Evolutionary conservation across 2,113 vertebrate genomes (phyloP).

Genomic region (Nycticryphes semicollaris): DNA sequence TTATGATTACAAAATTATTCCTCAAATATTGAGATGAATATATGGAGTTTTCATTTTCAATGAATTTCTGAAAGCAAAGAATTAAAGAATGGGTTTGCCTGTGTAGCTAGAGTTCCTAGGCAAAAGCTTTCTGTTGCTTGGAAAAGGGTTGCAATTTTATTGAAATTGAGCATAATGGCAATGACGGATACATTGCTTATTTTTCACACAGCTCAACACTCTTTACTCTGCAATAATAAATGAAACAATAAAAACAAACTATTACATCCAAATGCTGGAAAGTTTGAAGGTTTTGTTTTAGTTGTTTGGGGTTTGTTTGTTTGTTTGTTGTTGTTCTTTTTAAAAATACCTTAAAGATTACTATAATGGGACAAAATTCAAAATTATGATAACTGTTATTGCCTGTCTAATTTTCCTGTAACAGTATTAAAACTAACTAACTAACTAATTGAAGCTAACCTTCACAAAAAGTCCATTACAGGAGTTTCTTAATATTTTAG

Average conservation of each 20-base stretch:
- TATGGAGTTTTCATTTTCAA: neutral
- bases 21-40: neutral
- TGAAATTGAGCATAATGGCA: neutral
- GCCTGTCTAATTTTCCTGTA: neutral
- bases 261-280: neutral
- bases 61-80: neutral
- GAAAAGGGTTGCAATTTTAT: neutral
- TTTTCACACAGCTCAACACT: neutral
- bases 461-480: neutral
- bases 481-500: neutral
- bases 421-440: neutral
- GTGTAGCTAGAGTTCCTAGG: neutral
- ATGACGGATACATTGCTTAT: neutral
- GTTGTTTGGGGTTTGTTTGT: rapidly evolving
- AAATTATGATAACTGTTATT: neutral
- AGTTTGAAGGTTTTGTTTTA: neutral
- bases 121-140: neutral
- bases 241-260: neutral
- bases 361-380: neutral
- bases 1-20: neutral
- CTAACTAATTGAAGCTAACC: rapidly evolving
- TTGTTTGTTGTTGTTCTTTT: too few species aligned
- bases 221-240: neutral
- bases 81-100: neutral
- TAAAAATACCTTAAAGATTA: neutral